Evolutionary conservation across 2,797 vertebrate species (phyloP), one percentile per base, ranked within the genome.

Genomic region (Diceros bicornis): DNA sequence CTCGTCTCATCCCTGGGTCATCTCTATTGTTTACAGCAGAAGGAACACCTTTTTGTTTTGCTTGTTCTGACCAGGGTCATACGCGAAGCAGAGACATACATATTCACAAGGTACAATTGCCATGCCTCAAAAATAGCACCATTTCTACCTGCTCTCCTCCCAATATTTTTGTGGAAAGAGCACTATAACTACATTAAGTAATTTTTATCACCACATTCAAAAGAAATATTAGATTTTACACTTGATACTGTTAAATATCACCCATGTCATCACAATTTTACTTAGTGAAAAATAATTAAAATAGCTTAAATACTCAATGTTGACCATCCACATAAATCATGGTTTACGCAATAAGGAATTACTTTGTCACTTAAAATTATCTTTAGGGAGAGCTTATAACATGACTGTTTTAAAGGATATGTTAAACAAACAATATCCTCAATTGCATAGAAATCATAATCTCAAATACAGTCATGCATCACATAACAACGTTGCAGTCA

Each of bases 241-340:
- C 4, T 47, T 86, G 69, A 77, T 34, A 61, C 21, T 61, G 41
- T 90, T 89, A 94, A 86, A 21, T 83, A 66, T 89, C n/a, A 78
- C 11, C 27, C 27, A 52, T 34, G 20, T 62, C 37, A 89, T 25
- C 34, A 47, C 41, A 47, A 21, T 86, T 89, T 82, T 47, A 77
- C n/a, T 88, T 64, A 71, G 59, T 64, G 71, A 85, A 89, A 87
- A 84, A 82, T 34, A 95, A 75, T 77, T 62, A 61, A 92, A 92
- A 78, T 68, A 29, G 27, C 13, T 90, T 66, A 92, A 89, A 85
- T 71, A 96, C 2, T 64, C 34, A 84, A 59, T 47, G 25, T 90
- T 64, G 32, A 32, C 34, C 16, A 66, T 88, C 8, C 10, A 59
- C 59, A 37, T 72, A 71, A 55, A 47, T 44, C 64, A 93, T 47